Evolutionary conservation across 2,113 vertebrate species (phyloP).

Genomic region (Ellobius talpinus): DNA sequence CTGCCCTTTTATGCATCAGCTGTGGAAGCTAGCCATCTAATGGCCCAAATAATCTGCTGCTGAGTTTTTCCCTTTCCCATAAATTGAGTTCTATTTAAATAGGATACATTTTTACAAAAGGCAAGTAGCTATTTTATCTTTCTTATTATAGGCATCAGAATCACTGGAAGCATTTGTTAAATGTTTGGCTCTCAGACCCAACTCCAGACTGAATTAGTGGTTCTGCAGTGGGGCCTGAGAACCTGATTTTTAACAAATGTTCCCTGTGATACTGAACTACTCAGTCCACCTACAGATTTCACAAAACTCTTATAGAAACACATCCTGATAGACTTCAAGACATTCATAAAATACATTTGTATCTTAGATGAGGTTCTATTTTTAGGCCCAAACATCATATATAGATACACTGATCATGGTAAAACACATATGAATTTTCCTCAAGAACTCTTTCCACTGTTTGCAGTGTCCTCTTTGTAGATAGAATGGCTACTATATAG

Average conservation of each 20-base stretch:
- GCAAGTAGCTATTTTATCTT: neutral
- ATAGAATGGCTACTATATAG: neutral
- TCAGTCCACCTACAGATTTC: neutral
- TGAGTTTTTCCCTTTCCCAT: constrained; percentile 33
- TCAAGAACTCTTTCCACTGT: neutral
- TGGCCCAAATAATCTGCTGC: neutral
- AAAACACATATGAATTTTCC: neutral
- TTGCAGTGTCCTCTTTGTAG: constrained; percentile 30
- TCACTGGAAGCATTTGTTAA: constrained; percentile 61
- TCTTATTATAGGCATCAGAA: neutral
- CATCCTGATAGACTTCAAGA: neutral
- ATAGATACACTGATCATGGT: constrained; percentile 11
- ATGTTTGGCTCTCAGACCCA: constrained; percentile 60
- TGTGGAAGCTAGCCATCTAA: constrained; percentile 53
- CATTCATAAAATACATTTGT: constrained; percentile 32
- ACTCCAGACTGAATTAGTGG: constrained; percentile 26
- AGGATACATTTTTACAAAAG: neutral
- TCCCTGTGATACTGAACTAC: constrained; percentile 23
- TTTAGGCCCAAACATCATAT: constrained; percentile 16
- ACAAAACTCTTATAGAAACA: neutral
- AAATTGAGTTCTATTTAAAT: neutral
- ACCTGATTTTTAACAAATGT: constrained; percentile 60
- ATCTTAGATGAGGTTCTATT: constrained; percentile 45
- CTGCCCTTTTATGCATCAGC: constrained; percentile 39
- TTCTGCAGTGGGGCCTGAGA: constrained; percentile 55